Conservation (phyloP, 1,140 invertebrate species). For the Brachionus angularis region DNA sequence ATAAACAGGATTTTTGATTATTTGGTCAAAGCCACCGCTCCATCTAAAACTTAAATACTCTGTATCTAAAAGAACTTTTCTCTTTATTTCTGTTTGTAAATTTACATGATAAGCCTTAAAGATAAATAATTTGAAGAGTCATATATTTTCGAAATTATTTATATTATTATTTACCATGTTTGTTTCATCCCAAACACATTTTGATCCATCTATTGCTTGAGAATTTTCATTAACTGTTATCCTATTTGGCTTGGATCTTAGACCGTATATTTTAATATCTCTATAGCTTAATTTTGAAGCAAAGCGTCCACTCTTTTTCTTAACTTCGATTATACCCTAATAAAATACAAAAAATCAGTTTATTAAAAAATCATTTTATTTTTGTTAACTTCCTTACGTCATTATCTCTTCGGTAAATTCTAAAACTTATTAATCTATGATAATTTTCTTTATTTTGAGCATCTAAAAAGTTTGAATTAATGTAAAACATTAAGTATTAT, state of each 20-base stretch:
- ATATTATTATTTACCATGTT: slow-evolving; percentile 22
- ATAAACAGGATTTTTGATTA: background rate
- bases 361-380: background rate
- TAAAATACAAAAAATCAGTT: background rate
- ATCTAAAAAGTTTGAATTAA: slow-evolving; percentile 8
- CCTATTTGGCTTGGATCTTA: slow-evolving; percentile 26
- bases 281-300: slow-evolving; percentile 13
- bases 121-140: too few species aligned
- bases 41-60: slow-evolving; percentile 41
- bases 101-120: slow-evolving; percentile 34
- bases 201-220: slow-evolving; percentile 25
- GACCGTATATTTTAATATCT: slow-evolving; percentile 33
- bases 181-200: slow-evolving; percentile 26
- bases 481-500: background rate
- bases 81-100: slow-evolving; percentile 33
- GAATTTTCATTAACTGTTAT: slow-evolving; percentile 41
- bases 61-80: slow-evolving; percentile 32
- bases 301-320: slow-evolving; percentile 10
- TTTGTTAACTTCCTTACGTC: slow-evolving; percentile 4
- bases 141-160: too few species aligned
- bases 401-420: slow-evolving; percentile 20
- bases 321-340: slow-evolving; percentile 26
- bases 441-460: slow-evolving; percentile 34
- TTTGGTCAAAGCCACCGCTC: slow-evolving; percentile 19
- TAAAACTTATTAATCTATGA: slow-evolving; percentile 28